Evolutionary conservation across 2,888 invertebrate genomes (phyloP).

Genomic region (Odontomyia ornata): DNA sequence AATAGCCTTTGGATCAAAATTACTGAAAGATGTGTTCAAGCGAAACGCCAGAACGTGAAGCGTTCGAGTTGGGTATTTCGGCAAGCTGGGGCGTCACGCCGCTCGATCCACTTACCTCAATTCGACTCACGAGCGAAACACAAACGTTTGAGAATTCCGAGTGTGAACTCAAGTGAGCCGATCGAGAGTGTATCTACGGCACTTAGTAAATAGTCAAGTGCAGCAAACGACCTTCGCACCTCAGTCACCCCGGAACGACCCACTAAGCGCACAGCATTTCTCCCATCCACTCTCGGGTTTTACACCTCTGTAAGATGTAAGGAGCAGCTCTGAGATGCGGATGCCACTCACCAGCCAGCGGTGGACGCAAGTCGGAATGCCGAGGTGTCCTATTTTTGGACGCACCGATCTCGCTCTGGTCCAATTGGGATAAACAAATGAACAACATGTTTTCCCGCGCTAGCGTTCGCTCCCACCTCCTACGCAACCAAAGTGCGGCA

Average conservation of each 20-base stretch:
- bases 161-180: background rate
- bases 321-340: background rate
- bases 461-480: background rate
- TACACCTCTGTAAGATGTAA: background rate
- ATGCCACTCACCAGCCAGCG: background rate
- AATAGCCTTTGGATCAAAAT: constrained; percentile 41
- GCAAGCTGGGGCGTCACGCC: background rate
- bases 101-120: constrained; percentile 24
- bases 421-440: constrained; percentile 33
- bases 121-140: constrained; percentile 5
- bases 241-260: background rate
- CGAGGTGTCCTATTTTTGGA: constrained; percentile 38
- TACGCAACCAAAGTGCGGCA: background rate
- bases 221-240: background rate
- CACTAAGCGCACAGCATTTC: background rate
- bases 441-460: constrained; percentile 5
- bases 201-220: constrained; percentile 1
- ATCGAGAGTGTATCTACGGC: background rate
- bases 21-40: constrained; percentile 12
- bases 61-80: background rate
- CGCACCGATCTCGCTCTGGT: constrained; percentile 2
- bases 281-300: background rate
- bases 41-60: background rate
- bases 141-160: background rate
- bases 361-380: background rate